A percentile compares a stretch with the other conserved stretches of the same genome.
These are phyloP conservation scores for Sinopyrophorus schimmeli DNA, from an alignment of 2,888 invertebrate species.

Conservation along the genomic window DNA sequence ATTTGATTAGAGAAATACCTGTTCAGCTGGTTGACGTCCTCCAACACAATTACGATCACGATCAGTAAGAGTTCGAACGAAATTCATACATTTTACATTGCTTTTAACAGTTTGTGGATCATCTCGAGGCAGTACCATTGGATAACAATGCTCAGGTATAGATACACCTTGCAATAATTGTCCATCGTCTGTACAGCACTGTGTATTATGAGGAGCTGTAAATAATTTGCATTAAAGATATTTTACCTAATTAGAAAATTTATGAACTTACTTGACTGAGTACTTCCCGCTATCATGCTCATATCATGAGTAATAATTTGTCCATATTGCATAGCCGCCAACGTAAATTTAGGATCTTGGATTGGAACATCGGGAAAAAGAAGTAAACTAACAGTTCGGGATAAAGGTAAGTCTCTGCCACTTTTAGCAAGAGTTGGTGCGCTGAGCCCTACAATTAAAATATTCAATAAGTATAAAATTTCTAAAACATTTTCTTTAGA, in stretches of 20 bases:
- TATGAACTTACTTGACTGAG: conserved; percentile 72
- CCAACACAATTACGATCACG: conserved; percentile 68
- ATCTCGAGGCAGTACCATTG: conserved; percentile 59
- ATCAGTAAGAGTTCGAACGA: conserved; percentile 70
- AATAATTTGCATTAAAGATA: conserved; percentile 1
- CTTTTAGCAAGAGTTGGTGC: conserved; percentile 63
- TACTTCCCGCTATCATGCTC: conserved; percentile 71
- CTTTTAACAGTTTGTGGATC: conserved; percentile 61
- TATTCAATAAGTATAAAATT: too few species aligned
- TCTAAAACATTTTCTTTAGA: too few species aligned
- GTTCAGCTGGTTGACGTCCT: conserved; percentile 68
- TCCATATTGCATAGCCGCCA: conserved; percentile 79
- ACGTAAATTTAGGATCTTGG: conserved; percentile 72
- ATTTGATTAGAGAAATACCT: conserved; percentile 58
- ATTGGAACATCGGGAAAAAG: conserved; percentile 72
- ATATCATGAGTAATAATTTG: conserved; percentile 81
- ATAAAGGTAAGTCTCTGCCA: conserved; percentile 69
- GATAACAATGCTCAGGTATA: conserved; percentile 58
- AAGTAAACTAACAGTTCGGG: conserved; percentile 70
- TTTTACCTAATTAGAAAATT: background rate
- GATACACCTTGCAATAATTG: conserved; percentile 56
- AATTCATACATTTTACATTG: conserved; percentile 70
- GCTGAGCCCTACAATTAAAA: conserved; percentile 60
- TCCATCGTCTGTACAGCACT: conserved; percentile 66
- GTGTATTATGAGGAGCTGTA: conserved; percentile 61